Conservation (phyloP, 2,797 vertebrate genomes). For the Picus viridis region DNA sequence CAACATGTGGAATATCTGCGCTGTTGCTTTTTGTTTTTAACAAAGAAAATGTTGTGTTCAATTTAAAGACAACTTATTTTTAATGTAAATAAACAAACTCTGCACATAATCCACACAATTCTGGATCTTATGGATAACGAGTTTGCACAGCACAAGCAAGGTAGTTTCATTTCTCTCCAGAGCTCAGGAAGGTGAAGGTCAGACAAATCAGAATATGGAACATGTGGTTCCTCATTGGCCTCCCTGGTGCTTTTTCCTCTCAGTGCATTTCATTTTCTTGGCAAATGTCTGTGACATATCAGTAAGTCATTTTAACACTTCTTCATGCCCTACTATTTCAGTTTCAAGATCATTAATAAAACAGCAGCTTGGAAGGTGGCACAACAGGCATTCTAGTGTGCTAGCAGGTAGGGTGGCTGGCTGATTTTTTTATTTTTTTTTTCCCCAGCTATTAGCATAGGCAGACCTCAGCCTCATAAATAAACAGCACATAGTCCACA, state of each 20-base stretch:
- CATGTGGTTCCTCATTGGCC: constrained; percentile 60
- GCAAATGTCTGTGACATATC: constrained; percentile 75
- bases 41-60: neutral
- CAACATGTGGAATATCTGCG: neutral
- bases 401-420: constrained; percentile 56
- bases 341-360: constrained; percentile 81
- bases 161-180: constrained; percentile 33
- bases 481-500: constrained; percentile 50
- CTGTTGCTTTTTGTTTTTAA: neutral
- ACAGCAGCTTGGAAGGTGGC: constrained; percentile 74
- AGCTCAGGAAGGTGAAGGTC: constrained; percentile 56
- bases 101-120: neutral
- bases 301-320: constrained; percentile 76
- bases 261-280: constrained; percentile 75
- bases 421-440: constrained; percentile 25
- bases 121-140: neutral
- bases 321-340: constrained; percentile 75
- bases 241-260: constrained; percentile 69
- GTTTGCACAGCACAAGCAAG: constrained; percentile 29
- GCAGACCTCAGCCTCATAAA: constrained; percentile 67
- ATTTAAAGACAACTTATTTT: neutral
- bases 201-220: constrained; percentile 66
- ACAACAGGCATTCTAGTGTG: constrained; percentile 67
- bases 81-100: neutral
- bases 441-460: constrained; percentile 55